Conservation (phyloP, 2,113 vertebrate species). For the Entomyzon cyanotis region DNA sequence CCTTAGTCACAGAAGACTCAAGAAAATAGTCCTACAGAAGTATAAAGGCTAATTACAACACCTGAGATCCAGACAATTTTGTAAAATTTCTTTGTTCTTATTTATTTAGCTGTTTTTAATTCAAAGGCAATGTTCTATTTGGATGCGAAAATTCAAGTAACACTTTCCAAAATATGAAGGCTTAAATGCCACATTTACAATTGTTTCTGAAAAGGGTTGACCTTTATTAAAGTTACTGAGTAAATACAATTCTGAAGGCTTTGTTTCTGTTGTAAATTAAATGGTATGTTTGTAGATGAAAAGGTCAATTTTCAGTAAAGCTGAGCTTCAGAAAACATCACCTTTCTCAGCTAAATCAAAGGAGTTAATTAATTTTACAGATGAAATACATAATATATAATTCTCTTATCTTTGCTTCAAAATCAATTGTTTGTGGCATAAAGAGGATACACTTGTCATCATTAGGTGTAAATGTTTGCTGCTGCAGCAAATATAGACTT, state of each 20-base stretch:
- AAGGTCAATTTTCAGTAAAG: conserved; percentile 77
- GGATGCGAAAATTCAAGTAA: conserved; percentile 66
- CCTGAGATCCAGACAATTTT: background rate
- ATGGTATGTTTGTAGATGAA: conserved; percentile 77
- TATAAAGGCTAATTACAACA: background rate
- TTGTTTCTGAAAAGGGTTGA: conserved; percentile 77
- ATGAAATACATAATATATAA: conserved; percentile 59
- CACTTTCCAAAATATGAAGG: conserved; percentile 70
- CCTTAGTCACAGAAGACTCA: background rate
- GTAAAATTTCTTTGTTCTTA: conserved; percentile 38
- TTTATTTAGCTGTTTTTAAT: conserved; percentile 60
- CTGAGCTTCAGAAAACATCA: conserved; percentile 54
- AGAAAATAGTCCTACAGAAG: background rate
- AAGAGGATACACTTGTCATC: conserved; percentile 37
- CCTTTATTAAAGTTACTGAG: conserved; percentile 78
- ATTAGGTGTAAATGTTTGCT: conserved; percentile 56
- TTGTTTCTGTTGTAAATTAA: conserved; percentile 80
- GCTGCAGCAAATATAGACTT: conserved; percentile 20
- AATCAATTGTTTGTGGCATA: conserved; percentile 58
- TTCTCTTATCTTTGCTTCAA: conserved; percentile 58
- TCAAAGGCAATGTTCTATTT: conserved; percentile 38
- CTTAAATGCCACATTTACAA: conserved; percentile 81
- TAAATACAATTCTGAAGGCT: conserved; percentile 76
- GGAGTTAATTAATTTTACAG: conserved; percentile 75
- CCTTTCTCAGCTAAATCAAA: conserved; percentile 66